Evolutionary conservation across 2,113 vertebrate genomes (phyloP).

Genomic region (Microcebus griseorufus): DNA sequence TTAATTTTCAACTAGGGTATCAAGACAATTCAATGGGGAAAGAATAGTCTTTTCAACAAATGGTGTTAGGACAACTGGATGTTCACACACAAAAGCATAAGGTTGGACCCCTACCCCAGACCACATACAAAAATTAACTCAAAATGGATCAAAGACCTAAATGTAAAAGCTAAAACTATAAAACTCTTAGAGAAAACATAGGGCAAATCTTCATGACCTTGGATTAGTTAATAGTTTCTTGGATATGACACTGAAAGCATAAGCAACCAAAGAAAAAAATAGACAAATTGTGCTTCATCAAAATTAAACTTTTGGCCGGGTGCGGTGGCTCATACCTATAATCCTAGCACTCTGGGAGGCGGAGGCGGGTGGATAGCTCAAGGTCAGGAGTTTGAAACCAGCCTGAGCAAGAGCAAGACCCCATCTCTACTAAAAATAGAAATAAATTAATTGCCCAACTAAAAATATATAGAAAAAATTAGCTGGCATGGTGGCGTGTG

Average conservation of each 20-base stretch:
- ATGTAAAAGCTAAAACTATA: neutral
- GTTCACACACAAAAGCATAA: neutral
- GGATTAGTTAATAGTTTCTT: neutral
- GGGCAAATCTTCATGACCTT: neutral
- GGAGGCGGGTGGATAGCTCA: too few species aligned
- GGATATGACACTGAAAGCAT: conserved; percentile 13
- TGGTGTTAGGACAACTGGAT: neutral
- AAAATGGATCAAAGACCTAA: conserved; percentile 12
- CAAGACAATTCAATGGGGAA: conserved; percentile 8
- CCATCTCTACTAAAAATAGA: too few species aligned
- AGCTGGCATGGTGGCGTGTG: too few species aligned
- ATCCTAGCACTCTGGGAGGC: too few species aligned
- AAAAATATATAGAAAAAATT: too few species aligned
- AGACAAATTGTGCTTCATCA: neutral
- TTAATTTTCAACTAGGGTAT: conserved; percentile 29
- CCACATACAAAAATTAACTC: neutral
- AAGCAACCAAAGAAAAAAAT: conserved; percentile 41
- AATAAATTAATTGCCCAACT: too few species aligned
- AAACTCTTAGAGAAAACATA: conserved; percentile 17
- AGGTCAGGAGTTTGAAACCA: too few species aligned
- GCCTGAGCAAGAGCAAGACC: too few species aligned
- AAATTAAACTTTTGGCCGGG: neutral
- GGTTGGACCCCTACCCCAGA: neutral
- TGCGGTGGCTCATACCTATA: too few species aligned
- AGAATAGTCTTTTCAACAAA: conserved; percentile 23